These are phyloP conservation scores for Holothuria glaberrima DNA, from an alignment of 35 echinoderm and acorn worm genomes.

Conservation along the genomic window DNA sequence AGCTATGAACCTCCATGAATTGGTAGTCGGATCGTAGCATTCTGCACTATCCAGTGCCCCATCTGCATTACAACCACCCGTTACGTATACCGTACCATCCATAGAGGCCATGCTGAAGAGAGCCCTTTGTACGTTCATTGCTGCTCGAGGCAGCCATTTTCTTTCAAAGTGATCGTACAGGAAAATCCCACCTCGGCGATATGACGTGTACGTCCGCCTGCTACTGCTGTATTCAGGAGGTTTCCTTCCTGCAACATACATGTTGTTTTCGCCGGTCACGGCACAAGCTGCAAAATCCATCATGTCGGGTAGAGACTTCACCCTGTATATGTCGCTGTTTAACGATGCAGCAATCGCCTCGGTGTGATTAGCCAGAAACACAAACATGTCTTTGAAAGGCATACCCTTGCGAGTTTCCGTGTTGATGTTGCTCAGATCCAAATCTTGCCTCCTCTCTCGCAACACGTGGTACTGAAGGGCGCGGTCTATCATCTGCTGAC, in stretches of 20 bases:
- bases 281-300: slow-evolving; percentile 90
- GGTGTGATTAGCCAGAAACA: slow-evolving; percentile 85
- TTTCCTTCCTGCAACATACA: slow-evolving; percentile 80
- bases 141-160: slow-evolving; percentile 90
- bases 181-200: slow-evolving; percentile 88
- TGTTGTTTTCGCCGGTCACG: slow-evolving; percentile 96
- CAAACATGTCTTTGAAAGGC: slow-evolving; percentile 95
- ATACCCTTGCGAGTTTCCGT: slow-evolving; percentile 87
- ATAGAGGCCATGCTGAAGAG: slow-evolving; percentile 89
- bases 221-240: slow-evolving; percentile 79
- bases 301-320: slow-evolving; percentile 90
- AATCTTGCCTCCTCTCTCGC: slow-evolving; percentile 83
- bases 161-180: slow-evolving; percentile 97
- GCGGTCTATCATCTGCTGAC: slow-evolving; percentile 92
- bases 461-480: slow-evolving; percentile 97
- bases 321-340: slow-evolving; percentile 69
- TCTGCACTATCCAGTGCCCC: slow-evolving; percentile 73
- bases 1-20: slow-evolving; percentile 75
- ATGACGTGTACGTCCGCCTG: slow-evolving; percentile 76
- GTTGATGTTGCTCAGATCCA: slow-evolving; percentile 89
- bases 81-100: slow-evolving; percentile 89
- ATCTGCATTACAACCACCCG: slow-evolving; percentile 79
- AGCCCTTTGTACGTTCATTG: slow-evolving; percentile 80
- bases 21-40: slow-evolving; percentile 87
- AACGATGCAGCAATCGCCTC: slow-evolving; percentile 69